Conservation (phyloP, 2,888 invertebrate genomes). For the Apotomis capreana region DNA sequence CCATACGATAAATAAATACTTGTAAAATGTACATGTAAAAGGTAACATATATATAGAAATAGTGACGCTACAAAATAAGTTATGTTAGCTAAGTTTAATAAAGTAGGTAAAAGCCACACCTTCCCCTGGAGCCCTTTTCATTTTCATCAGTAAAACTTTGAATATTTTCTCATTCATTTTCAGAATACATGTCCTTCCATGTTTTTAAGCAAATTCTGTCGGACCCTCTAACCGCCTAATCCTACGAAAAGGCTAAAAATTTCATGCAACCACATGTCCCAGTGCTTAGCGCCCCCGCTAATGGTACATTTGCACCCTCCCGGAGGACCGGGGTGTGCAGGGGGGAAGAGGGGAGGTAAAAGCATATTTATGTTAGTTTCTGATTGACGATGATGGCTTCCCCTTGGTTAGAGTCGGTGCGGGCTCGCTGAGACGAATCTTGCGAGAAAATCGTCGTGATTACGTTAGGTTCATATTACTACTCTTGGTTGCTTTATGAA, state of each 20-base stretch:
- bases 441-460: neutral
- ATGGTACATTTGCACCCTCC: constrained; percentile 45
- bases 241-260: constrained; percentile 54
- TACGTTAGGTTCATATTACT: no score
- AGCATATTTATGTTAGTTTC: constrained; percentile 82
- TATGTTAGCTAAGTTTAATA: no score
- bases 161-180: neutral
- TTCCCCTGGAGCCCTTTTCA: no score
- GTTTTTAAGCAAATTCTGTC: constrained; percentile 9
- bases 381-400: constrained; percentile 75
- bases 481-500: no score
- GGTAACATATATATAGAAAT: no score
- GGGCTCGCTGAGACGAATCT: constrained; percentile 52
- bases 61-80: no score
- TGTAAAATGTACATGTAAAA: no score
- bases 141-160: neutral
- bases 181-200: constrained; percentile 13
- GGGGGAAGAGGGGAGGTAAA: constrained; percentile 51
- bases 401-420: constrained; percentile 61
- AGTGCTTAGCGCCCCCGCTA: constrained; percentile 43
- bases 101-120: no score
- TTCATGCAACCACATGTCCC: constrained; percentile 55
- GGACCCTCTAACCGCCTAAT: constrained; percentile 29
- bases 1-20: no score
- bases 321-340: constrained; percentile 29